phyloP scores from a whole-genome alignment of 1,140 invertebrate species.

The Xylocopa sonorina region DNA sequence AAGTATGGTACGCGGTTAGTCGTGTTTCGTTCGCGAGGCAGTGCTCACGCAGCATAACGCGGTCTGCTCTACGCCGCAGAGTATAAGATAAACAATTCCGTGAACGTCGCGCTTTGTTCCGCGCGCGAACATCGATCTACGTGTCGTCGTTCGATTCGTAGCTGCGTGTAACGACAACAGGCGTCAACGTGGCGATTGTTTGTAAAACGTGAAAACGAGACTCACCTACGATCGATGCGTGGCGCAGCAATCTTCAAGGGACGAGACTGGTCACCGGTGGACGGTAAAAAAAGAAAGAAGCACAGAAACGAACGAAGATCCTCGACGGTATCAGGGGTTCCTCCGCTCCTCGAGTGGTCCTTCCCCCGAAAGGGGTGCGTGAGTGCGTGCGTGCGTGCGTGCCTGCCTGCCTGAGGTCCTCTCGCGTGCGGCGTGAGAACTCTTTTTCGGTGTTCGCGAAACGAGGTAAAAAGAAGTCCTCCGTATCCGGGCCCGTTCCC shows the following conservation, averaged over 20 bases:
- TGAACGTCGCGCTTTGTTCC: too few species aligned
- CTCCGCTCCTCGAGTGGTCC: conserved; percentile 5
- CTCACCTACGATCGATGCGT: conserved; percentile 46
- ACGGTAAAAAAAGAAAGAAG: conserved; percentile 41
- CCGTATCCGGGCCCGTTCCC: conserved; percentile 42
- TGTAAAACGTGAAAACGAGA: neutral
- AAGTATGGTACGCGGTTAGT: neutral
- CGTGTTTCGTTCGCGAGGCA: neutral
- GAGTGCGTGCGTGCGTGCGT: conserved; percentile 53
- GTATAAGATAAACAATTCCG: neutral
- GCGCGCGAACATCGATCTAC: neutral
- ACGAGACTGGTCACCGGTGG: conserved; percentile 21
- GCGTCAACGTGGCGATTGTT: too few species aligned
- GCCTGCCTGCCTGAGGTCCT: conserved; percentile 58
- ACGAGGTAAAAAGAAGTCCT: conserved; percentile 62
- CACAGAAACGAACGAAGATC: conserved; percentile 59
- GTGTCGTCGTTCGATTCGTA: neutral
- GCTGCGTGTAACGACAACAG: neutral
- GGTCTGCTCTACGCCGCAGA: neutral
- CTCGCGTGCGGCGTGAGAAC: conserved; percentile 68
- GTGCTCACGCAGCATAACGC: too few species aligned
- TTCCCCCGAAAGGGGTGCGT: conserved; percentile 52
- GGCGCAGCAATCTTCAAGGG: conserved; percentile 25
- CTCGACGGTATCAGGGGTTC: conserved; percentile 36
- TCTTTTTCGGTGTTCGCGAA: conserved; percentile 64